Evolutionary conservation across 2,797 vertebrate species (phyloP).

Genomic region (Lates japonicus): DNA sequence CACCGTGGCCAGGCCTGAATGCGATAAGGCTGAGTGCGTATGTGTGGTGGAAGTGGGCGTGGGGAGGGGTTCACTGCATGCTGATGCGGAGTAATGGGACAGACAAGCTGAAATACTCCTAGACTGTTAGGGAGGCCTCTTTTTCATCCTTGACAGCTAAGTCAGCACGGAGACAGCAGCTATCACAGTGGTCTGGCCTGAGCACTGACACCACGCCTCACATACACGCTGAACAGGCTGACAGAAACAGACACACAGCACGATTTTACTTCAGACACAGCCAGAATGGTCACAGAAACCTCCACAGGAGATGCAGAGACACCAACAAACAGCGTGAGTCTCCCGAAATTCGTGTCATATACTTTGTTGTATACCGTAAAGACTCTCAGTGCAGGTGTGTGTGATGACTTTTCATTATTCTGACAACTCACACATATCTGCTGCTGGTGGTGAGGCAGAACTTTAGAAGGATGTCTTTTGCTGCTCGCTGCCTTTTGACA

Average conservation of each 20-base stretch:
- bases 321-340: constrained; percentile 78
- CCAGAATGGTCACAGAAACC: constrained; percentile 72
- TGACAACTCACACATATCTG: not conserved
- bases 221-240: constrained; percentile 61
- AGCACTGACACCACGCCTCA: constrained; percentile 58
- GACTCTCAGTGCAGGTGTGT: not conserved
- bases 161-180: constrained; percentile 81
- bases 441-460: not conserved
- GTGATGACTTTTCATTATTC: not conserved
- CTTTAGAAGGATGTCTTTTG: not conserved
- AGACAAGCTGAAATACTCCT: constrained; percentile 73
- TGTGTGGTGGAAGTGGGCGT: constrained; percentile 14
- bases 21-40: constrained; percentile 53
- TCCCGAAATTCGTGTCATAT: constrained; percentile 29
- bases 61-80: constrained; percentile 37
- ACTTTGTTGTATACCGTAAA: not conserved
- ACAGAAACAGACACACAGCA: constrained; percentile 75
- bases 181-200: constrained; percentile 73
- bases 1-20: constrained; percentile 57
- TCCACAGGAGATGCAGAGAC: constrained; percentile 70
- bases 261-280: no score
- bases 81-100: constrained; percentile 74
- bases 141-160: constrained; percentile 85
- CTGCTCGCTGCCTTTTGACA: not conserved
- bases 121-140: constrained; percentile 80